Base-by-base conservation (phyloP, 1,140 invertebrate species). In the Sarcophaga peregrina region DNA sequence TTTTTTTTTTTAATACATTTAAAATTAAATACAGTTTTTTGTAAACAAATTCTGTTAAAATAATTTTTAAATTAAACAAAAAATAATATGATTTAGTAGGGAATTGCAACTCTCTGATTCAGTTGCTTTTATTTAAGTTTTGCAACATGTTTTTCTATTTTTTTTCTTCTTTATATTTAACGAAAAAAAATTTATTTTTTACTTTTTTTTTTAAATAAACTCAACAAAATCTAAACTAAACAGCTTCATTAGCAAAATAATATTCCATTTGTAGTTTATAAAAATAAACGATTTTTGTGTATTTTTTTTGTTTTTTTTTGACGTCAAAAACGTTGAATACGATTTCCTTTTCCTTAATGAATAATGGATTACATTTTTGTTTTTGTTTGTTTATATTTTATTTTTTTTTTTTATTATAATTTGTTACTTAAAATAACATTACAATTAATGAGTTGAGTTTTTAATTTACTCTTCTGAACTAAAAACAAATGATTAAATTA, bases 401-500 rank as follows among this genome's bases (percentile, higher is more conserved):
- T 74, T 46, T 45, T 74, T 58, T 58, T 15, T 58, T 68, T 25
- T 37, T 37, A 68, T 68, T 68, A 68, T 68, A 17, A 68, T 76
- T 46, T 47, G 74, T 76, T 76, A 76, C 75, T 50, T 78, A 78
- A 78, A 78, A 78, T 78, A 78, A 78, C 47, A 50, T 78, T 78
- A 78, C 25, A 52, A 50, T 78, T 78, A 78, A 78, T 78, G 75
- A 78, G 47, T 78, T 78, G 75, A 78, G 47, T 78, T 78, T n/a
- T 78, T 78, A 17, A 15, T 76, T 50, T 37, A 13, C 15, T 45
- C 46, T 15, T 74, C 25, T 45, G n/a, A 76, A 76, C 46, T 50
- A 76, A 76, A 76, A 46, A 76, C n/a, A 76, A 48, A 78, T 15
- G 25, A 11, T 73, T 76, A 47, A 76, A 47, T 76, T 78, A 52